A percentile compares a stretch with the other conserved stretches of the same genome.
These are phyloP conservation scores for Irena cyanogastra DNA, from an alignment of 2,113 vertebrate species.

Conservation along the genomic window DNA sequence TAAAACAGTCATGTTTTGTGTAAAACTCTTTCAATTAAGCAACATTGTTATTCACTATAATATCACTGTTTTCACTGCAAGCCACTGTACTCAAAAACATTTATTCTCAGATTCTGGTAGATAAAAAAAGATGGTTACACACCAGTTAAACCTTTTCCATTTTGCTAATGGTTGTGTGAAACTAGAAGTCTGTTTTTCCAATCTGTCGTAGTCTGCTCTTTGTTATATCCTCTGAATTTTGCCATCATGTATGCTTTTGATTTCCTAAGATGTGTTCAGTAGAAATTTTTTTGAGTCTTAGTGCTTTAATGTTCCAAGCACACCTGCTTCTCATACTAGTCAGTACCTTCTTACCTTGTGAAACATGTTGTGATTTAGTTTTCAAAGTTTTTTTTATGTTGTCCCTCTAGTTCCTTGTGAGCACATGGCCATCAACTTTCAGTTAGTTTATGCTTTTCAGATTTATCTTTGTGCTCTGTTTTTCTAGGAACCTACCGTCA, in stretches of 20 bases:
- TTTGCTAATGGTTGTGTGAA: not conserved
- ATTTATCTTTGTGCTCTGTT: not conserved
- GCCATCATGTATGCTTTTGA: not conserved
- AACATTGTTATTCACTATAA: not conserved
- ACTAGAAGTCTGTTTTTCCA: not conserved
- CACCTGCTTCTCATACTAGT: not conserved
- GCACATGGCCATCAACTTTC: not conserved
- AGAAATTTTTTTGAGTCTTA: not conserved
- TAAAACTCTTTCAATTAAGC: not conserved
- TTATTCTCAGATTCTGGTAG: not conserved
- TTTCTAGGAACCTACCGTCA: not conserved
- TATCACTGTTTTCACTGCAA: not conserved
- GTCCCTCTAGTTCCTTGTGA: fast-evolving
- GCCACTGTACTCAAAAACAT: not conserved
- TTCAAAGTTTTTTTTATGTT: not conserved
- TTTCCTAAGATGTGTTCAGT: not conserved
- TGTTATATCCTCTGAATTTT: not conserved
- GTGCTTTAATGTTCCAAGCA: not conserved
- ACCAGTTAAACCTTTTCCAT: not conserved
- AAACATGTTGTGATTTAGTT: not conserved
- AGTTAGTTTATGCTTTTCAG: not conserved
- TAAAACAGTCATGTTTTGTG: not conserved
- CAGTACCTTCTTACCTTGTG: not conserved
- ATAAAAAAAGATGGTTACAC: not conserved
- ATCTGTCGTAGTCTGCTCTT: not conserved